Conservation (phyloP, 1,140 invertebrate genomes). For the Leptinotarsa lineolata region DNA sequence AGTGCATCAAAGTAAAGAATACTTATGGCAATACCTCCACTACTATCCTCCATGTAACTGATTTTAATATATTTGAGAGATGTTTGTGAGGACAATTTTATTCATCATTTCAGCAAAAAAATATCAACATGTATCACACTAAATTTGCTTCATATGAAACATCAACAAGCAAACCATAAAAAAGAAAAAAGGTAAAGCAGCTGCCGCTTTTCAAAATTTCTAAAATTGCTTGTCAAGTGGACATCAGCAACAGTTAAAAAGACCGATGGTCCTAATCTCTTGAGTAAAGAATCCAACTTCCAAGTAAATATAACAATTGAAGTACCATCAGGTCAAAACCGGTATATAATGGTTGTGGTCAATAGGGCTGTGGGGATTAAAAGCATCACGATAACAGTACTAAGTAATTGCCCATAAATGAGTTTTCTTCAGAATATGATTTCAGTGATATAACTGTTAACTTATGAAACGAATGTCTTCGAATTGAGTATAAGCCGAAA, state of each 20-base stretch:
- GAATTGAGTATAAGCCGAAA: too few relatives aligned
- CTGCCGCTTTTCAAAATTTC: constrained; percentile 15
- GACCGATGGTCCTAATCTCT: constrained; percentile 29
- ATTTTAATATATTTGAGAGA: not conserved
- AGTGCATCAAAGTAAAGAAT: too few relatives aligned
- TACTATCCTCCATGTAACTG: not conserved
- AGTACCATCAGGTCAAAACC: not conserved
- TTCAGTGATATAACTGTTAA: too few relatives aligned
- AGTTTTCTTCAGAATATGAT: not conserved
- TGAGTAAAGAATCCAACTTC: constrained; percentile 32
- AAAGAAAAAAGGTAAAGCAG: not conserved
- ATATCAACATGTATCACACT: too few relatives aligned
- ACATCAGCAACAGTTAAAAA: constrained; percentile 19
- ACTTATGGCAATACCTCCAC: too few relatives aligned
- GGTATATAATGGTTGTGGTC: not conserved
- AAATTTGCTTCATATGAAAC: not conserved
- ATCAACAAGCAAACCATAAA: not conserved
- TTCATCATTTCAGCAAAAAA: too few relatives aligned
- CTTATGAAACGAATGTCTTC: too few relatives aligned
- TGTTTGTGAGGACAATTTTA: not conserved
- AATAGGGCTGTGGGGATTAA: not conserved
- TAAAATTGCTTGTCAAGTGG: constrained; percentile 7
- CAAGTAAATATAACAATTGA: constrained; percentile 27
- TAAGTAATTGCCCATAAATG: not conserved
- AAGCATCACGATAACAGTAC: not conserved